Base-by-base conservation (phyloP, 37 sponge, comb jelly and placozoan genomes). In the Axinella damicornis region DNA sequence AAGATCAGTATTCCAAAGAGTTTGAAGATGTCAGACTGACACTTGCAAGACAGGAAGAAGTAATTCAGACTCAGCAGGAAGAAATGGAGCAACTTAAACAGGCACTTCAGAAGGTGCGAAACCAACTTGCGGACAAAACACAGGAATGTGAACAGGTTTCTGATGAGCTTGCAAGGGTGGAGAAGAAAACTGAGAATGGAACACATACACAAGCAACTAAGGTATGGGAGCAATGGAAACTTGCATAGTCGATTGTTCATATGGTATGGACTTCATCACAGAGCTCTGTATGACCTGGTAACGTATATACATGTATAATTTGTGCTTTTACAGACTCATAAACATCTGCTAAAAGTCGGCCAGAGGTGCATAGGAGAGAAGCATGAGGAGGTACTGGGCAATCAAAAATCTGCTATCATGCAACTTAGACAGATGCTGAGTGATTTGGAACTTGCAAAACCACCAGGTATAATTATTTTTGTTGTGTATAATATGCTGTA, bases 361-460 rank as follows among this genome's bases (percentile, higher is more conserved):
- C 64, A 87, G 39, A 39, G 24, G 37, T 87, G 88, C 73, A 39
- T 81, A 53, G 76, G 82, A 61, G 88, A 87, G 38, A 79, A 74
- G 28, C 88, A 87, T 54, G 5, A 22, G 21, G 40, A 74, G 14
- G 32, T 66, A 17, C 64, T 87, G 31, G 55, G 21, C 1, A 87
- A 58, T 33, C 88, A 87, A 46, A 63, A 54, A 39, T 22, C 5
- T 13, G 82, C 82, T 15, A 52, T 87, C 11, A 1, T 65, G 18
- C 68, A 87, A 24, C 41, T 87, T 36, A 80, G 82, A 65, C 25
- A 75, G 32, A 80, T 24, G 35, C 31, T 87, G 0, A 16, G 66
- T 35, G 82, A 87, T 0, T 20, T 85, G 59, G 67, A 77, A 53
- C 58, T 35, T 18, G 58, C 62, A 17, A 67, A 85, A 14, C 86